A percentile compares a stretch with the other conserved stretches of the same genome.
Evolutionary conservation across 2,113 vertebrate species (phyloP).

Genomic region (Rhinolophus sinicus): DNA sequence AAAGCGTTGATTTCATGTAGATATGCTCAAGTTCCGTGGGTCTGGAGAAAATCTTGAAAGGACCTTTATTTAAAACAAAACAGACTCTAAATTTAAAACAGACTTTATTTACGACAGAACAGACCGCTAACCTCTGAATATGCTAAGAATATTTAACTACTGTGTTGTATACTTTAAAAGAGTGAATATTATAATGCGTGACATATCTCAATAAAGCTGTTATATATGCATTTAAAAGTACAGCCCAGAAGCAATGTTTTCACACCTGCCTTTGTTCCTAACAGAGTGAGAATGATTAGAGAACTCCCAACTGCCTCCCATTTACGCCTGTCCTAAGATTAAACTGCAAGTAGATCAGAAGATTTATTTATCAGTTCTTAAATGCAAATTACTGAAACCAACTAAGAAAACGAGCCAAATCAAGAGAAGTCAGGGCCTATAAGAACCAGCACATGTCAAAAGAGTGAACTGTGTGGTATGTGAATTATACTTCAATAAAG

Average conservation of each 20-base stretch:
- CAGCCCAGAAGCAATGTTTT: background rate
- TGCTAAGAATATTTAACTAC: background rate
- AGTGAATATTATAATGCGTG: background rate
- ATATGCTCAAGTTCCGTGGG: background rate
- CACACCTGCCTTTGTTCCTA: background rate
- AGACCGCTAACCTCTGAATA: background rate
- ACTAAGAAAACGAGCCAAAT: background rate
- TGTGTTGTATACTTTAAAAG: background rate
- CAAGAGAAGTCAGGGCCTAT: background rate
- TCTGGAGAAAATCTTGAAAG: slow-evolving; percentile 38
- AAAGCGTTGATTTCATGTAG: background rate
- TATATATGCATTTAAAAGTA: background rate
- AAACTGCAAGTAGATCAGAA: background rate
- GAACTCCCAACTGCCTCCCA: background rate
- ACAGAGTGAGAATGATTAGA: background rate
- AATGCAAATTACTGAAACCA: slow-evolving; percentile 24
- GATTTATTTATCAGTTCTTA: slow-evolving; percentile 1
- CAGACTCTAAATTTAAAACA: background rate
- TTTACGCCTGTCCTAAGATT: background rate
- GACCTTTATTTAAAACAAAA: background rate
- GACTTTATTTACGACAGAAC: background rate
- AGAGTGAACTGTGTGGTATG: background rate
- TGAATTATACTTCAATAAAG: background rate
- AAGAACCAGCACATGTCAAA: background rate
- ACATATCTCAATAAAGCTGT: background rate